Percentiles rank a stretch among this genome's conserved stretches.
phyloP scores from a whole-genome alignment of 2,113 vertebrate genomes.

The Tragelaphus strepsiceros region DNA sequence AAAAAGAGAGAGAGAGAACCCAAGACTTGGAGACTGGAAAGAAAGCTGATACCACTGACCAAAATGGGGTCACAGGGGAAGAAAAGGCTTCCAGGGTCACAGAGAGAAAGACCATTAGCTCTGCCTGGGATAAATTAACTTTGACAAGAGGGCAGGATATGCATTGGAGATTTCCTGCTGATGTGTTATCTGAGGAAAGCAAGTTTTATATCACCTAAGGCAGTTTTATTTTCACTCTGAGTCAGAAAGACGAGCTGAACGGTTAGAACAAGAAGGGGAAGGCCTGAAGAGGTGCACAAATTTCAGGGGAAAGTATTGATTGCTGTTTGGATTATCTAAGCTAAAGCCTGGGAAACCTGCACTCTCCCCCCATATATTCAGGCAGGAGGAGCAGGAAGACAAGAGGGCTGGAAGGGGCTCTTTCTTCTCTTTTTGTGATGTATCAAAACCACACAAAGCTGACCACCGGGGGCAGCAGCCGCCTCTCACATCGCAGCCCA shows the following conservation, averaged over 20 bases:
- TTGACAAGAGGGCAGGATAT: not conserved
- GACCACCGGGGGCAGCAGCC: not conserved
- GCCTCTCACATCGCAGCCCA: not conserved
- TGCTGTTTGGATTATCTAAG: not conserved
- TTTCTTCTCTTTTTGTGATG: not conserved
- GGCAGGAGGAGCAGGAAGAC: not conserved
- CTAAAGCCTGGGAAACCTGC: not conserved
- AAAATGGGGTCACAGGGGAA: not conserved
- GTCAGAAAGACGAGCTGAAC: constrained; percentile 15
- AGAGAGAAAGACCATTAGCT: not conserved
- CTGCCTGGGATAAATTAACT: not conserved
- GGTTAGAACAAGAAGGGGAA: not conserved
- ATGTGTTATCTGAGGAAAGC: not conserved
- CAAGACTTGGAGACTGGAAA: not conserved
- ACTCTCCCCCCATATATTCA: not conserved
- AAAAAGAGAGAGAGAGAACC: not conserved
- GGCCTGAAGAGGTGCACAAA: not conserved
- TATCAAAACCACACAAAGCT: not conserved
- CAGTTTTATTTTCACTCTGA: constrained; percentile 51
- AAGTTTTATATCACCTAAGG: constrained; percentile 15
- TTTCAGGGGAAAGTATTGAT: not conserved
- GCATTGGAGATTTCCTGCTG: not conserved
- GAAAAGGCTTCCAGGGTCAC: not conserved
- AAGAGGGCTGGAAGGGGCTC: no score
- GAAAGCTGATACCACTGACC: not conserved